Evolutionary conservation across 2,113 vertebrate species (phyloP), one percentile per base, ranked within the genome.

Genomic region (Egretta garzetta): DNA sequence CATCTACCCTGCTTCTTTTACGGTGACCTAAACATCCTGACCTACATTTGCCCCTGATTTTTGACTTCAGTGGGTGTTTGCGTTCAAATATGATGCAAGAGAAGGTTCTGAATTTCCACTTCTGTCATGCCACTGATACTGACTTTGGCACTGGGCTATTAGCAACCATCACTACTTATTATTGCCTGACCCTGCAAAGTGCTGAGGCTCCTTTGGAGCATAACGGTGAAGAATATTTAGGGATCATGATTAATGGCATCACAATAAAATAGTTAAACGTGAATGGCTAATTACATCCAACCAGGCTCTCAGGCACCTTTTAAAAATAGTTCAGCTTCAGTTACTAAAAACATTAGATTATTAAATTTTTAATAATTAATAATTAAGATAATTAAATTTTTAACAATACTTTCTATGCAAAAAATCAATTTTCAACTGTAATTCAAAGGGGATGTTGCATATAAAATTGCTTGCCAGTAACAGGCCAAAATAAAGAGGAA

Each of bases 261-360:
- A 82, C 33, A 91, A 91, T 84, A 84, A 90, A 97, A 95, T 91
- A 93, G 94, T 96, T 95, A 91, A 95, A 87, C 75, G 67, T 15
- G 52, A 91, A 85, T 88, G 17, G 87, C 43, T 85, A 84, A 87
- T 52, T 82, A 73, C 30, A 77, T 39, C 63, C 95, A 71, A 82
- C n/a, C 47, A 55, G 28, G 55, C 39, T 96, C 75, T 86, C 56
- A 55, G 85, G 26, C 20, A 92, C 12, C 68, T 75, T 88, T 91
- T 64, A 80, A 88, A 94, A 94, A 88, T 47, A 95, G 76, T 84
- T 79, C 68, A 60, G 33, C 33, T 88, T 55, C 68, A 84, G 63
- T 62, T 92, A 75, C 55, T 53, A 70, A 92, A 88, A 94, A 72
- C 23, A 90, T 32, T 24, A 83, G 84, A 79, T n/a, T n/a, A n/a